These are phyloP conservation scores for Ichneumoninae sp. DNA, from an alignment of 2,888 invertebrate species.

Conservation along the genomic window DNA sequence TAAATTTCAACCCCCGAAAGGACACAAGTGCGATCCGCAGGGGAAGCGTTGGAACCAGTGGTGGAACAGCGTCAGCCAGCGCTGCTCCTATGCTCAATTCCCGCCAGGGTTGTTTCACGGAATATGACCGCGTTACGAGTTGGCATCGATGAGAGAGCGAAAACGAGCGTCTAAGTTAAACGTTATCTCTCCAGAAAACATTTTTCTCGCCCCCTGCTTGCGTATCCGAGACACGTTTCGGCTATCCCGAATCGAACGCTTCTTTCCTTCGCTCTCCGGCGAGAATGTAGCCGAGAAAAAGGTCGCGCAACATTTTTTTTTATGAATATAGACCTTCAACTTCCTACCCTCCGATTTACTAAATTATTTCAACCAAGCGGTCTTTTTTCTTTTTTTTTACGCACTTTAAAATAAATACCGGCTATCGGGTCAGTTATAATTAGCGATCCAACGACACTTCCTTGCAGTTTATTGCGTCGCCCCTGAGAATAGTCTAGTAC, in stretches of 20 bases:
- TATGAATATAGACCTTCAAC: background rate
- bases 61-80: too few species aligned
- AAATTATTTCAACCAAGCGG: too few species aligned
- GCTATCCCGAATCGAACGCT: conserved; percentile 72
- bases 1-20: background rate
- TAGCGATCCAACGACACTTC: background rate
- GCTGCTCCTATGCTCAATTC: too few species aligned
- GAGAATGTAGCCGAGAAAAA: conserved; percentile 5
- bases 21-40: background rate
- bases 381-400: too few species aligned
- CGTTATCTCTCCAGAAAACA: conserved; percentile 66
- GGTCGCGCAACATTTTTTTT: conserved; percentile 22
- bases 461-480: background rate
- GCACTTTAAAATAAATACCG: too few species aligned
- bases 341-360: too few species aligned
- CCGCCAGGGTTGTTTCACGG: background rate
- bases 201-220: conserved; percentile 71
- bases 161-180: conserved; percentile 57
- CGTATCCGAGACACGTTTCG: conserved; percentile 74
- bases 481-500: background rate
- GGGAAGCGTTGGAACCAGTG: too few species aligned
- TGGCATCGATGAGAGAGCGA: conserved; percentile 39
- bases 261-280: conserved; percentile 38
- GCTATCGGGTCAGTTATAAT: background rate
- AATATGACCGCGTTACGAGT: background rate